Evolutionary conservation across 2,113 vertebrate genomes (phyloP), one percentile per base, ranked within the genome.

Genomic region (Lota lota): DNA sequence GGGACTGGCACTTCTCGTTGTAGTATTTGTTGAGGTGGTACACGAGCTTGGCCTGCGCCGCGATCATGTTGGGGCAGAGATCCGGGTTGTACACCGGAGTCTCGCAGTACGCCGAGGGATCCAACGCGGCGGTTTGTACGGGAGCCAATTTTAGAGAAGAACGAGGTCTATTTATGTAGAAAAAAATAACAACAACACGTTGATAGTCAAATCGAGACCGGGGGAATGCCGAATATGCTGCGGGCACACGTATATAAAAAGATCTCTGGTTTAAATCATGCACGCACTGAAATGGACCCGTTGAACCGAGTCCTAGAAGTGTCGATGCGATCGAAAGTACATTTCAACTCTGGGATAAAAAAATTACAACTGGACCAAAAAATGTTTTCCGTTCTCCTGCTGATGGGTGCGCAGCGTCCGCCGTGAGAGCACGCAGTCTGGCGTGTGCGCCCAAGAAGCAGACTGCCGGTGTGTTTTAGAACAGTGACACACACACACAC

Each of bases 21-120:
- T 99, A 99, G 90, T 99, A 99, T 88, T 99, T 99, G 87, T 99
- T 99, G 58, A 99, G 95, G 77, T 99, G 97, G 76, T 99, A 99
- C 67, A 99, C 97, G 90, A 99, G 91, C 92, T 99, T 99, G 83
- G 97, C 97, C 94, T 99, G 97, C 64, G 97, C 96, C 83, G 97
- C 97, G 90, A 99, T 97, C 97, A 99, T 99, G 86, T 99, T 99
- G 83, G 97, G 97, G 93, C 97, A 99, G 95, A 99, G 97, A 96
- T 99, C 97, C 97, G 97, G 97, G 70, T 98, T 98, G 86, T 99
- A 99, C 75, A 98, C 97, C 97, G 97, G 97, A 98, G 96, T 96
- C 97, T 99, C 97, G 94, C 97, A 99, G 66, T 99, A 99, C 68
- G 95, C 97, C 93, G 96, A 95, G 88, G 97, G 97, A 99, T 99